These are phyloP conservation scores for Macroramphosus scolopax DNA, from an alignment of 2,797 vertebrate genomes.

Conservation along the genomic window DNA sequence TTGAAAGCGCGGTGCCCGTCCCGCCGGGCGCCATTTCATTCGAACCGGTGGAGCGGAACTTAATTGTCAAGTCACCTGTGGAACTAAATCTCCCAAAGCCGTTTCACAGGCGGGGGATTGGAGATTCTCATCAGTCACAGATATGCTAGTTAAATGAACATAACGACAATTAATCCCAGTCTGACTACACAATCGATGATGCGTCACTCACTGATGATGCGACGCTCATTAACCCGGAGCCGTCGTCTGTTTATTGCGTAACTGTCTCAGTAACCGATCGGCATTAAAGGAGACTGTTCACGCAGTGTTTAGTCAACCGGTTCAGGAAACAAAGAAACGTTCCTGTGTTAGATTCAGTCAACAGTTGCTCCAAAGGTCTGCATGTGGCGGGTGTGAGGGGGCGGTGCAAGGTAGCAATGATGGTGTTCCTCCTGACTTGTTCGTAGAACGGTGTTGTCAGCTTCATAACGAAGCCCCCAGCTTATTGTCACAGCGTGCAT, in stretches of 20 bases:
- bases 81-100: slow-evolving; percentile 33
- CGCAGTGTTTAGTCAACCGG: too few species aligned
- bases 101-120: slow-evolving; percentile 20
- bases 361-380: slow-evolving; percentile 27
- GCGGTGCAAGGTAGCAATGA: slow-evolving; percentile 14
- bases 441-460: slow-evolving; percentile 57
- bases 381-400: not conserved
- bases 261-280: slow-evolving; percentile 26
- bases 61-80: slow-evolving; percentile 51
- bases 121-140: slow-evolving; percentile 54
- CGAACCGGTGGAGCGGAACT: slow-evolving; percentile 26
- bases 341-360: slow-evolving; percentile 20
- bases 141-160: slow-evolving; percentile 45
- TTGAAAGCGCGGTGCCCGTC: slow-evolving; percentile 9
- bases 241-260: slow-evolving; percentile 54
- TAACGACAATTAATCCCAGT: slow-evolving; percentile 47
- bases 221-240: slow-evolving; percentile 37
- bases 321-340: slow-evolving; percentile 33
- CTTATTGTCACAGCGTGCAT: slow-evolving; percentile 69
- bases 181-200: slow-evolving; percentile 40
- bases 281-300: slow-evolving; percentile 14
- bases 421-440: slow-evolving; percentile 38
- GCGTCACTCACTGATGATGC: too few species aligned
- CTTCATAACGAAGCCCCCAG: slow-evolving; percentile 59
- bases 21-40: slow-evolving; percentile 16